A percentile compares a stretch with the other conserved stretches of the same genome.
Conservation (phyloP, 1,140 invertebrate genomes). For the Micrasema longulum region DNA sequence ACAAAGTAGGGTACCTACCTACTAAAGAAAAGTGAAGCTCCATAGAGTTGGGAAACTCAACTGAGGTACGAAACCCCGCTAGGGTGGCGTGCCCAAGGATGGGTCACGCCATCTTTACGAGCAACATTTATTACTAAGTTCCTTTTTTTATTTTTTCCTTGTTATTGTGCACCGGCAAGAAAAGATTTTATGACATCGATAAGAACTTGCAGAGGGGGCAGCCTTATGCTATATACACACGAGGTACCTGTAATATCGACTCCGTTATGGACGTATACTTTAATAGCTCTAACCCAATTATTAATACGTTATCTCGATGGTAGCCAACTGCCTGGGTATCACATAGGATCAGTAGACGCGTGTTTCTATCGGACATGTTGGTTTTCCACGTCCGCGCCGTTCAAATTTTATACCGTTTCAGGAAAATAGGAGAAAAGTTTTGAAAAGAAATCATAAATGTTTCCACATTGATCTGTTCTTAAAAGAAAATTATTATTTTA, state of each 20-base stretch:
- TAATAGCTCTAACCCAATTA: conserved; percentile 55
- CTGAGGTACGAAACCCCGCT: conserved; percentile 8
- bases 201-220: conserved; percentile 39
- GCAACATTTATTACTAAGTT: conserved; percentile 55
- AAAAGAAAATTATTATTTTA: too few species aligned
- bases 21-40: too few species aligned
- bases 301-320: conserved; percentile 55
- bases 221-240: not conserved
- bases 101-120: conserved; percentile 56
- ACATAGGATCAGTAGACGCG: conserved; percentile 40
- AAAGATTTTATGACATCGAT: conserved; percentile 56
- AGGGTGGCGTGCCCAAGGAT: conserved; percentile 54
- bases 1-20: too few species aligned
- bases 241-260: conserved; percentile 52
- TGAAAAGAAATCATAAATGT: too few species aligned
- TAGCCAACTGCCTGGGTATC: conserved; percentile 36
- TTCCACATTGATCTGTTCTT: too few species aligned
- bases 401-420: conserved; percentile 10
- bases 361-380: conserved; percentile 24
- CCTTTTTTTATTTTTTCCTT: conserved; percentile 54
- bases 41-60: not conserved
- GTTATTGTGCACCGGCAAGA: conserved; percentile 55
- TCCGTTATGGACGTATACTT: conserved; percentile 54
- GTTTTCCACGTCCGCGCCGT: not conserved
- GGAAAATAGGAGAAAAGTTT: too few species aligned